Evolutionary conservation across 2,113 vertebrate species (phyloP).

Genomic region (Lycaon pictus): DNA sequence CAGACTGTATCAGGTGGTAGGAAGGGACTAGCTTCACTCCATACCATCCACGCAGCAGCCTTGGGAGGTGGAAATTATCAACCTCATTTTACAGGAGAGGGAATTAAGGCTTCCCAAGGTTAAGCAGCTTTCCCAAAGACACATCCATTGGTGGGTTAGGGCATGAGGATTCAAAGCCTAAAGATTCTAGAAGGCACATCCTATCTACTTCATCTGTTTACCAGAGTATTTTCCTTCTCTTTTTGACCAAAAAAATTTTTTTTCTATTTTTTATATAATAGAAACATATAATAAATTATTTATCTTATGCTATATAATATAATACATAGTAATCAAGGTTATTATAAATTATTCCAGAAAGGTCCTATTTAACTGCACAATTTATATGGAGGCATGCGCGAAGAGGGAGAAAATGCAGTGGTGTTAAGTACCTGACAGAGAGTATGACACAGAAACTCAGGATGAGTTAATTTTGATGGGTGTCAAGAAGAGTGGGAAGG

Average conservation of each 20-base stretch:
- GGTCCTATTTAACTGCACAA: background rate
- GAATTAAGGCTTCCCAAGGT: background rate
- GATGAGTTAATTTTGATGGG: background rate
- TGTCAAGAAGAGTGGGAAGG: background rate
- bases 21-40: background rate
- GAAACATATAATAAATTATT: background rate
- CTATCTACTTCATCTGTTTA: background rate
- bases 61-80: background rate
- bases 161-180: background rate
- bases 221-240: background rate
- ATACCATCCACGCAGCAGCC: background rate
- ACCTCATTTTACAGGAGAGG: background rate
- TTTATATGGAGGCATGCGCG: background rate
- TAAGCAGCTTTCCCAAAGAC: background rate
- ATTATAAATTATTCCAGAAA: slow-evolving; percentile 10
- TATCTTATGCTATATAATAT: background rate
- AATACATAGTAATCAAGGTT: background rate
- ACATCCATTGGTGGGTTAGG: too few species aligned
- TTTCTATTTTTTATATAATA: background rate
- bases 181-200: background rate
- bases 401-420: background rate
- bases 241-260: background rate
- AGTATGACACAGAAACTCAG: background rate
- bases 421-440: background rate
- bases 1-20: background rate